phyloP scores from a whole-genome alignment of 1,140 invertebrate species.

The Manduca sexta region DNA sequence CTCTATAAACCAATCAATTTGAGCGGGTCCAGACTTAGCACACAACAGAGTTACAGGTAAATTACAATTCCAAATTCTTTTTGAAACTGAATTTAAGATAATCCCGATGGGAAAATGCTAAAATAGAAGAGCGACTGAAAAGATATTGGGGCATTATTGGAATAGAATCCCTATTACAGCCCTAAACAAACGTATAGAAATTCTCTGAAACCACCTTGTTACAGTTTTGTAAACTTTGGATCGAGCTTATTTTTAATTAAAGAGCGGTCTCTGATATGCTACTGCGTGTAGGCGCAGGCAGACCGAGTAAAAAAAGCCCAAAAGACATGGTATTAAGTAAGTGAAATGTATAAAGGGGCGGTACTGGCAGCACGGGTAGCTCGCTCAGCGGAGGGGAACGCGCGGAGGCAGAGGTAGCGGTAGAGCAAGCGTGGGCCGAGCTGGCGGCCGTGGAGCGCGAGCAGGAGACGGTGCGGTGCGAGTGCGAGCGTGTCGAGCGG shows the following conservation, averaged over 20 bases:
- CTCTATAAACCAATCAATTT: conserved; percentile 78
- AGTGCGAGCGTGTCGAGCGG: conserved; percentile 83
- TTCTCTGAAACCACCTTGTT: too few relatives aligned
- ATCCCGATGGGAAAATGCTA: too few relatives aligned
- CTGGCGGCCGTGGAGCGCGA: conserved; percentile 89
- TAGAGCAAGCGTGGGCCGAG: conserved; percentile 89
- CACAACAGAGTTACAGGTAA: conserved; percentile 75
- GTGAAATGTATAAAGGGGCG: conserved; percentile 29
- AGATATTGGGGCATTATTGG: too few relatives aligned
- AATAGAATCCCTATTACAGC: too few relatives aligned
- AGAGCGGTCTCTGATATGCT: too few relatives aligned
- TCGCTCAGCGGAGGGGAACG: conserved; percentile 38
- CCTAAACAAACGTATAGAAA: too few relatives aligned
- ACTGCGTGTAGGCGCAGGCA: too few relatives aligned
- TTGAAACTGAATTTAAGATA: too few relatives aligned
- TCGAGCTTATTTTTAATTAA: too few relatives aligned
- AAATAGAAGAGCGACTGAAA: too few relatives aligned
- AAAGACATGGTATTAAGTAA: background rate
- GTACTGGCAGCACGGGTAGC: conserved; percentile 31
- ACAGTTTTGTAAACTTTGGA: too few relatives aligned
- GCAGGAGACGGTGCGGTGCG: conserved; percentile 84
- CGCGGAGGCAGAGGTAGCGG: conserved; percentile 79
- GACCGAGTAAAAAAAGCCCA: too few relatives aligned
- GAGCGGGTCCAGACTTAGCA: conserved; percentile 72
- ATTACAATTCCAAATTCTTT: background rate